Percentiles rank a stretch among this genome's conserved stretches.
Evolutionary conservation across 2,113 vertebrate species (phyloP).

Genomic region (Potamarius usumacintae): DNA sequence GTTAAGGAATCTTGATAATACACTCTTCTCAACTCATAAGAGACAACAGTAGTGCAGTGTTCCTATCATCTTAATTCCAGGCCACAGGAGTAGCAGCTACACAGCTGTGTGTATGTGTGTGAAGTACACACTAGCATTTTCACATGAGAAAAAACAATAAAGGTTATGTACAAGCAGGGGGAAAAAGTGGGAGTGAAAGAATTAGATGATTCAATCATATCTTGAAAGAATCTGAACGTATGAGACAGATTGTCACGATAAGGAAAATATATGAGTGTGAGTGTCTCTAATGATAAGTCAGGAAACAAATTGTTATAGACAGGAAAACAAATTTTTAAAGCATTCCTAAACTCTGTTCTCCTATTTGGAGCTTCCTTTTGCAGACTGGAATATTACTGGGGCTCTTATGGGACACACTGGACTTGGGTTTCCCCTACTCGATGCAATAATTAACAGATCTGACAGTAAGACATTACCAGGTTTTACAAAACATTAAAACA

Average conservation of each 20-base stretch:
- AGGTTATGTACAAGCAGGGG: background rate
- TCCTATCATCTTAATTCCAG: background rate
- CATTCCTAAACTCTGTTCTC: slow-evolving; percentile 57
- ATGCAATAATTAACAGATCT: background rate
- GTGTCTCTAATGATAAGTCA: slow-evolving; percentile 48
- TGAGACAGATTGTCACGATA: slow-evolving; percentile 16
- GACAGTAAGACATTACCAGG: background rate
- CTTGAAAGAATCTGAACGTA: background rate
- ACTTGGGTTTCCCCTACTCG: background rate
- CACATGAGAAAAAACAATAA: slow-evolving; percentile 14
- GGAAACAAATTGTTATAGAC: slow-evolving; percentile 50
- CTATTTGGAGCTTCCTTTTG: slow-evolving; percentile 62
- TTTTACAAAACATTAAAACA: background rate
- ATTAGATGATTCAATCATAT: background rate
- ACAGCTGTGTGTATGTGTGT: background rate
- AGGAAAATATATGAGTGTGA: slow-evolving; percentile 11
- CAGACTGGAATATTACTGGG: slow-evolving; percentile 26
- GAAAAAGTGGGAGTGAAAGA: slow-evolving; percentile 12
- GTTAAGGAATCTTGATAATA: background rate
- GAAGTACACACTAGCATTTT: background rate
- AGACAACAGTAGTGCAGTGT: slow-evolving; percentile 21
- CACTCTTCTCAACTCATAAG: background rate
- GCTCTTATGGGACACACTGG: background rate
- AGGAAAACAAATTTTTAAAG: slow-evolving; percentile 41
- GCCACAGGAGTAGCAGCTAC: slow-evolving; percentile 18